Conservation (phyloP, 2,797 vertebrate species). For the Chaunax sp. region DNA sequence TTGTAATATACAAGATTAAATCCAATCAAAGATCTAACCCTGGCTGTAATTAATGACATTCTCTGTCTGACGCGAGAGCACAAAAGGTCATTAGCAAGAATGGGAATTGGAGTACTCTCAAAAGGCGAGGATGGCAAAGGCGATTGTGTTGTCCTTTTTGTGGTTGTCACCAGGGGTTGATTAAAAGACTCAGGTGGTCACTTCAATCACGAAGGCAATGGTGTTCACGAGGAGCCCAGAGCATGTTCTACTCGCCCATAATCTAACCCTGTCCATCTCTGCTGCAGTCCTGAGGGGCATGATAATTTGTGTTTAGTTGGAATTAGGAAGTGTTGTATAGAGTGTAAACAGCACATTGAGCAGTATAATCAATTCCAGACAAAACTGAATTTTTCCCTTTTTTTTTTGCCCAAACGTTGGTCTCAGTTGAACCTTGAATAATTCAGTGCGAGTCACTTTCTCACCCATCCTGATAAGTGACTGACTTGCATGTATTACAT, state of each 20-base stretch:
- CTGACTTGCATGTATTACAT: slow-evolving; percentile 48
- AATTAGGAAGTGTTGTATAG: slow-evolving; percentile 10
- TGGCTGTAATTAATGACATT: slow-evolving; percentile 81
- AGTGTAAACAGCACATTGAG: slow-evolving; percentile 26
- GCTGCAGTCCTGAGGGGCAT: slow-evolving; percentile 30
- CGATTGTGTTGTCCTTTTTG: slow-evolving; percentile 67
- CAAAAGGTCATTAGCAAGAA: slow-evolving; percentile 73
- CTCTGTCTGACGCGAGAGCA: slow-evolving; percentile 64
- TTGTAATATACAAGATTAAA: slow-evolving; percentile 88
- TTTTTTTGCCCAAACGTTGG: slow-evolving; percentile 48
- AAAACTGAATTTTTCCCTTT: slow-evolving; percentile 13
- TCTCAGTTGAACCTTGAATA: slow-evolving; percentile 40
- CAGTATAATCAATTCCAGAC: slow-evolving; percentile 45
- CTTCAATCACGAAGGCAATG: slow-evolving; percentile 66
- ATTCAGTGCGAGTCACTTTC: slow-evolving; percentile 33
- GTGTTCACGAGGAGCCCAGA: slow-evolving; percentile 30
- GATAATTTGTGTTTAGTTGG: slow-evolving; percentile 37
- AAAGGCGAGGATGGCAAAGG: slow-evolving; percentile 66
- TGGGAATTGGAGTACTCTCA: slow-evolving; percentile 57
- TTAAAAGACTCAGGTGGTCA: slow-evolving; percentile 74
- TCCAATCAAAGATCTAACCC: slow-evolving; percentile 83
- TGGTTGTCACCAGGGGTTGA: slow-evolving; percentile 63
- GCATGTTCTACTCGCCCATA: slow-evolving; percentile 35
- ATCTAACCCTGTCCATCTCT: slow-evolving; percentile 27
- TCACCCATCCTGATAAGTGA: slow-evolving; percentile 41